Percentiles rank a stretch among this genome's conserved stretches.
phyloP scores from a whole-genome alignment of 1,140 invertebrate genomes.

The Dreissena polymorpha region DNA sequence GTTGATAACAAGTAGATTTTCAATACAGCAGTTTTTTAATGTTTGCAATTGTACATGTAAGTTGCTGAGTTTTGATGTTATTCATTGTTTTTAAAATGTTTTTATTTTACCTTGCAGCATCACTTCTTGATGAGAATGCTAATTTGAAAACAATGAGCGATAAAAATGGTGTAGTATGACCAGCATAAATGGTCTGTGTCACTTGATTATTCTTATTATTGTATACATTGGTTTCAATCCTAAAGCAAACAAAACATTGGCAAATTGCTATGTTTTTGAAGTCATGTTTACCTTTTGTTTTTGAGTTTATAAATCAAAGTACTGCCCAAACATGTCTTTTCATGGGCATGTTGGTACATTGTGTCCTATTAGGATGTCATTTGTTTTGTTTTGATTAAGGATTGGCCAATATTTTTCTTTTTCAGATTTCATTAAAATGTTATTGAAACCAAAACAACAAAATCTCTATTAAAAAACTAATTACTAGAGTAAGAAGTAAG shows the following conservation, averaged over 20 bases:
- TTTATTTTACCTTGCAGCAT: slow-evolving; percentile 50
- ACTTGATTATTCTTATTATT: neutral
- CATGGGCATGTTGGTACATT: neutral
- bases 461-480: too few species aligned
- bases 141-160: slow-evolving; percentile 10
- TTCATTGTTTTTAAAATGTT: neutral
- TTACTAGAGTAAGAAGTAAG: too few species aligned
- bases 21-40: neutral
- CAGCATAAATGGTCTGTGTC: slow-evolving; percentile 53
- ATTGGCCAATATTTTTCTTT: slow-evolving; percentile 11
- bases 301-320: neutral
- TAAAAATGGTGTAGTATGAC: slow-evolving; percentile 47
- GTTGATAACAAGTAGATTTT: neutral
- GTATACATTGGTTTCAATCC: neutral
- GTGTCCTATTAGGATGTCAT: neutral
- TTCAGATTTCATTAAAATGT: slow-evolving; percentile 12
- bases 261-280: neutral
- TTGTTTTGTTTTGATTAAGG: neutral
- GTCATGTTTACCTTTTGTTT: neutral
- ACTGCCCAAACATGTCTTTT: neutral
- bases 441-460: too few species aligned
- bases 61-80: neutral
- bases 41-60: neutral
- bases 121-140: slow-evolving; percentile 6
- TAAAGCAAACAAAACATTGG: neutral